These are phyloP conservation scores for Anguilla obscura DNA, from an alignment of 2,797 vertebrate genomes.

Conservation along the genomic window DNA sequence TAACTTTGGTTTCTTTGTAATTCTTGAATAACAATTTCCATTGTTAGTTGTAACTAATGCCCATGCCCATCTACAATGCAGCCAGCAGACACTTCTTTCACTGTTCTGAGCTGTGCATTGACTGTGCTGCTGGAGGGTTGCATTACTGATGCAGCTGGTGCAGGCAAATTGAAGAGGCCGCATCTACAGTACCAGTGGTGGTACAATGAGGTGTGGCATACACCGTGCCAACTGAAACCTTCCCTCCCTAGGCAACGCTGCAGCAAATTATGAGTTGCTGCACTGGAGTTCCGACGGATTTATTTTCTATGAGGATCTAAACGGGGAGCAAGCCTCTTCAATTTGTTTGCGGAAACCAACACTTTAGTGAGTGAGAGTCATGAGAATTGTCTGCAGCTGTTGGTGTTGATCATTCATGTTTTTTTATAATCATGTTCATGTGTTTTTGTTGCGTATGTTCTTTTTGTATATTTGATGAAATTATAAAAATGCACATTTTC, in stretches of 20 bases:
- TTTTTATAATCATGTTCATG: slow-evolving; percentile 51
- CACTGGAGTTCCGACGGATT: not conserved
- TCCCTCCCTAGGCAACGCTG: not conserved
- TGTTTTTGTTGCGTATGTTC: slow-evolving; percentile 49
- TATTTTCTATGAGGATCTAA: not conserved
- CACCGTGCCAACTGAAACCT: not conserved
- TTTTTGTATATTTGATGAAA: slow-evolving; percentile 64
- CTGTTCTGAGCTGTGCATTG: not conserved
- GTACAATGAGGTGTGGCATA: not conserved
- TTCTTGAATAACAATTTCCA: not conserved
- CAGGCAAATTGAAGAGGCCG: not conserved
- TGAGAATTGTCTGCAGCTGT: not conserved
- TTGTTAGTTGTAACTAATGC: not conserved
- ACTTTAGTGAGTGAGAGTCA: not conserved
- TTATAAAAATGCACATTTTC: slow-evolving; percentile 74
- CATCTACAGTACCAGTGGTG: not conserved
- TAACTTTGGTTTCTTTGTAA: not conserved
- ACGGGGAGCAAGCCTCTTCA: not conserved
- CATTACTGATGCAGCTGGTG: not conserved
- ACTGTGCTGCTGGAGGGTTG: not conserved
- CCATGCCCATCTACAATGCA: not conserved
- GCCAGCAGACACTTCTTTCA: not conserved
- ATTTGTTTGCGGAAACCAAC: not conserved
- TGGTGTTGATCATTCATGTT: not conserved
- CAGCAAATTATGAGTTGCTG: not conserved